Conservation (phyloP, 2,888 invertebrate species). For the Ormia ochracea region DNA sequence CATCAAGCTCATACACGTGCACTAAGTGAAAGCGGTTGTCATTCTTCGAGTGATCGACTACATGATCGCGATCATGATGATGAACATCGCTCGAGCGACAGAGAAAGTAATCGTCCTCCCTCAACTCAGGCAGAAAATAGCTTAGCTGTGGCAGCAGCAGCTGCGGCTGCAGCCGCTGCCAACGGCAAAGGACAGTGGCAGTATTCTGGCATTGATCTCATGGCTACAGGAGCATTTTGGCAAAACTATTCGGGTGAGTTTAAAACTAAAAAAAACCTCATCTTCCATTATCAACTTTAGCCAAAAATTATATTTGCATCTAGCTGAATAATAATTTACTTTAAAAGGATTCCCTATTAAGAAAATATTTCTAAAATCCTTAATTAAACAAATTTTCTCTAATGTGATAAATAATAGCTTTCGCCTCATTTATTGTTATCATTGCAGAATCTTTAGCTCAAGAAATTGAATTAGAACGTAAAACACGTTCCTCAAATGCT, state of each 20-base stretch:
- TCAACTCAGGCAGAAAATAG: constrained; percentile 75
- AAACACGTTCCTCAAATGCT: constrained; percentile 86
- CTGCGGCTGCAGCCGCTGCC: constrained; percentile 73
- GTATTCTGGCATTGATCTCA: constrained; percentile 86
- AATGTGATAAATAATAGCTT: too few relatives aligned
- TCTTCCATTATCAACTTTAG: too few relatives aligned
- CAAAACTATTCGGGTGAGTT: constrained; percentile 92
- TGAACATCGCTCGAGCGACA: constrained; percentile 67
- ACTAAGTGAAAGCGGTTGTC: constrained; percentile 62
- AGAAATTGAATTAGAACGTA: constrained; percentile 92
- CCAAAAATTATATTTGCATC: too few relatives aligned
- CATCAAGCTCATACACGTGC: constrained; percentile 36
- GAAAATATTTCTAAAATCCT: too few relatives aligned
- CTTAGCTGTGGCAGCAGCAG: constrained; percentile 70
- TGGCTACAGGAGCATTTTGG: constrained; percentile 92
- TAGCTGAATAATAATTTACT: too few relatives aligned
- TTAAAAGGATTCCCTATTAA: too few relatives aligned
- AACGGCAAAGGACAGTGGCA: constrained; percentile 81
- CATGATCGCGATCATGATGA: constrained; percentile 68
- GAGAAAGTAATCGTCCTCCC: constrained; percentile 70
- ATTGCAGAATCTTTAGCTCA: constrained; percentile 87
- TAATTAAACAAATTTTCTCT: too few relatives aligned
- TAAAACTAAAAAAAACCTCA: background rate
- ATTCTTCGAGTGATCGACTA: constrained; percentile 68
- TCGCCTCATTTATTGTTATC: background rate